Conservation (phyloP, 2,113 vertebrate genomes). For the Triplophysa tibetana region DNA sequence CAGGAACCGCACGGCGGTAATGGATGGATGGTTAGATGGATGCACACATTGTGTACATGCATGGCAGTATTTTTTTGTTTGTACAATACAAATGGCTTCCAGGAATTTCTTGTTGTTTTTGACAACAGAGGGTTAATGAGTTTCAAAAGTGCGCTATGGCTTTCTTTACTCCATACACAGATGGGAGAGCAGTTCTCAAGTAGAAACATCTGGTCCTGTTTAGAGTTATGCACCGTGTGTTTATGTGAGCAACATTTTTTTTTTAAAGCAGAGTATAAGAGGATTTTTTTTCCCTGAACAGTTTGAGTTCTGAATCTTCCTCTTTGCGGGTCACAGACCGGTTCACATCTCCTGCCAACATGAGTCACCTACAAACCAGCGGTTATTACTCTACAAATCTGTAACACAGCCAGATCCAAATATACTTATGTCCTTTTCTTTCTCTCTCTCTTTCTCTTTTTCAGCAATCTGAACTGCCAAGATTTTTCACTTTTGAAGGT, state of each 20-base stretch:
- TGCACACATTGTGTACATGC: background rate
- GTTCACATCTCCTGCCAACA: conserved; percentile 44
- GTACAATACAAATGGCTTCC: conserved; percentile 4
- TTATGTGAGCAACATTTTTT: conserved; percentile 59
- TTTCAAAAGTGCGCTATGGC: conserved; percentile 41
- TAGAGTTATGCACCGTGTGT: conserved; percentile 52
- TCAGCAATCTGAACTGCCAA: conserved; percentile 18
- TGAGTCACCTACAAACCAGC: conserved; percentile 29
- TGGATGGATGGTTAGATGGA: background rate
- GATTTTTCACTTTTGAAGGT: background rate
- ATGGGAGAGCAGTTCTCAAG: conserved; percentile 36
- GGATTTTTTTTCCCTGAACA: background rate
- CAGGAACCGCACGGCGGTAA: background rate
- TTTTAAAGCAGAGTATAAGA: conserved; percentile 44
- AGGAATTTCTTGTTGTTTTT: conserved; percentile 25
- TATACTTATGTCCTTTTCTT: conserved; percentile 34
- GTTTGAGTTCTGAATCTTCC: conserved; percentile 28
- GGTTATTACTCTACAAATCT: conserved; percentile 48
- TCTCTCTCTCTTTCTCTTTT: background rate
- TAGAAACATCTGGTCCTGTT: conserved; percentile 65
- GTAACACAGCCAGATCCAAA: conserved; percentile 20
- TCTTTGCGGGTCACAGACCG: conserved; percentile 45
- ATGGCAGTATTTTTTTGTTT: background rate
- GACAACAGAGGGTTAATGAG: conserved; percentile 50
- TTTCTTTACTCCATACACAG: conserved; percentile 16